Evolutionary conservation across 2,888 invertebrate genomes (phyloP).

Genomic region (Mystacides longicornis): DNA sequence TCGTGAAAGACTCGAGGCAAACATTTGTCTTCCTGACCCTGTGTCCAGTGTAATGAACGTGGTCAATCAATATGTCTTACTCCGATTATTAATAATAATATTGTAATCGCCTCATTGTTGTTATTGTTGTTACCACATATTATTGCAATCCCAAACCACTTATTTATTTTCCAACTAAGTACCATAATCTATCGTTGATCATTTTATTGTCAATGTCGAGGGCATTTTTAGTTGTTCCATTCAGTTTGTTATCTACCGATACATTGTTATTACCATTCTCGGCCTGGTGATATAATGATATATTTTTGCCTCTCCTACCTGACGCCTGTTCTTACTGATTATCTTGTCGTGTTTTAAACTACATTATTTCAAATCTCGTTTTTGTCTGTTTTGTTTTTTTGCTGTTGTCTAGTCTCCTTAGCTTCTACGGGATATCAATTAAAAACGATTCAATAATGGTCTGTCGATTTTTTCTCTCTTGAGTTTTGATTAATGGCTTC

Average conservation of each 20-base stretch:
- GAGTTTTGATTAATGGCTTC: too few relatives aligned
- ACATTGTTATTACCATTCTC: not conserved
- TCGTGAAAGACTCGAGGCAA: conserved; percentile 10
- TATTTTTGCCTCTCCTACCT: too few relatives aligned
- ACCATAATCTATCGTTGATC: not conserved
- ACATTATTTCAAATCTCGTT: too few relatives aligned
- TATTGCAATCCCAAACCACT: not conserved
- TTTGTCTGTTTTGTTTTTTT: too few relatives aligned
- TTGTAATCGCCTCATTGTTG: not conserved
- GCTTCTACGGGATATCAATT: too few relatives aligned
- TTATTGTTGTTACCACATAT: not conserved
- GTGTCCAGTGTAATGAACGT: not conserved
- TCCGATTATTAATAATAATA: not conserved
- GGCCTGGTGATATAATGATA: too few relatives aligned
- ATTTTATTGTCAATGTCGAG: conserved; percentile 16
- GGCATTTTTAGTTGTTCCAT: not conserved
- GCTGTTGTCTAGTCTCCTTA: too few relatives aligned
- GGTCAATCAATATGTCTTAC: conserved; percentile 4
- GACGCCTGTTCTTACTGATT: too few relatives aligned
- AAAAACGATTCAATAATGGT: too few relatives aligned
- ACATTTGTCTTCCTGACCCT: conserved; percentile 12
- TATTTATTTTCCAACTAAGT: not conserved
- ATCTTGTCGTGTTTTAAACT: too few relatives aligned
- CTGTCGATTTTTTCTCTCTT: too few relatives aligned
- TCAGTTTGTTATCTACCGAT: not conserved